These are phyloP conservation scores for Leptopterna dolabrata DNA, from an alignment of 2,888 invertebrate genomes.

Conservation along the genomic window DNA sequence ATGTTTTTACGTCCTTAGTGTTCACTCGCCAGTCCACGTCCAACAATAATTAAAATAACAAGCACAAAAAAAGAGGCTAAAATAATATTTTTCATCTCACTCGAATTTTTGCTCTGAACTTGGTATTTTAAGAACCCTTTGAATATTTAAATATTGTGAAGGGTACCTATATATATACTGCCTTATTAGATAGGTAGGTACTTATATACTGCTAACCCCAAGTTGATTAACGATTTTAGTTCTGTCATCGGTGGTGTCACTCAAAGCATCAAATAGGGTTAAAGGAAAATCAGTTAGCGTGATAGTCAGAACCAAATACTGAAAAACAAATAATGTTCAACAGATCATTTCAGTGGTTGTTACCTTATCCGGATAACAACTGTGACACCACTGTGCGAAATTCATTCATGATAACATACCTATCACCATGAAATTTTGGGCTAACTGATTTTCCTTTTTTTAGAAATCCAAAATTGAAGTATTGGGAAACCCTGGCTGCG, in stretches of 20 bases:
- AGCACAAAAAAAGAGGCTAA: too few species aligned
- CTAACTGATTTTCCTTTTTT: constrained; percentile 42
- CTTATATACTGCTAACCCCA: too few species aligned
- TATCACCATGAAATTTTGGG: background rate
- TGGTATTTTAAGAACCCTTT: too few species aligned
- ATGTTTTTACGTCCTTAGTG: too few species aligned
- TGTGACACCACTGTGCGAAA: constrained; percentile 8
- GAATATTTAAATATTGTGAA: too few species aligned
- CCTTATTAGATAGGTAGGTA: too few species aligned
- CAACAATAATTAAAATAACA: too few species aligned
- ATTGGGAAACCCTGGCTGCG: background rate
- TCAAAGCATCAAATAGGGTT: background rate
- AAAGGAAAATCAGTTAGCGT: constrained; percentile 33
- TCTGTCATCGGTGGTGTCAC: background rate
- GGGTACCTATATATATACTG: too few species aligned
- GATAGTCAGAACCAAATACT: background rate
- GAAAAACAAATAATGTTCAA: background rate
- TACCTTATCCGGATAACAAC: background rate
- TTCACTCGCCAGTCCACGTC: too few species aligned
- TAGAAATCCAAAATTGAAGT: constrained; percentile 23
- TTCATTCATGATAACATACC: background rate
- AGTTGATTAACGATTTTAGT: too few species aligned
- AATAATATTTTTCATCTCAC: too few species aligned
- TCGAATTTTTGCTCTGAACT: too few species aligned
- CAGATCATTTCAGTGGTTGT: background rate